phyloP scores from a whole-genome alignment of 30 jellyfish, hydroid and myxozoan species.

The Aurelia aurita region DNA sequence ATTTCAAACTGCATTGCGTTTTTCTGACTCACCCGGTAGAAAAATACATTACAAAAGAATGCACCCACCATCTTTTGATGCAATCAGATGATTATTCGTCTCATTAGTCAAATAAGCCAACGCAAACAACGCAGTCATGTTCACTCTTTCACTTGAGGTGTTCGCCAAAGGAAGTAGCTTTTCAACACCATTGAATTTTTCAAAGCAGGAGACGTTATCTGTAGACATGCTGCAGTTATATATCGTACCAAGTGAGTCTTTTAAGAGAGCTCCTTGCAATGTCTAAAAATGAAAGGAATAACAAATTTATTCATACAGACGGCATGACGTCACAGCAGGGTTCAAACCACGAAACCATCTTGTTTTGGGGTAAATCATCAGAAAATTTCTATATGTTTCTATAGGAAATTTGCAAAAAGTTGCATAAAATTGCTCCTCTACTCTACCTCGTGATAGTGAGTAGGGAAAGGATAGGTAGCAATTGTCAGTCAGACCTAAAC shows the following conservation, averaged over 20 bases:
- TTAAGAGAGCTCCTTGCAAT: slow-evolving; percentile 28
- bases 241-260: not conserved
- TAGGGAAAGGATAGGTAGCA: no score
- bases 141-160: slow-evolving; percentile 42
- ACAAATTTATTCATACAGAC: no score
- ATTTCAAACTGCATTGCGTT: no score
- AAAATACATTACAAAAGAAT: not conserved
- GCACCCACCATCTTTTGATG: slow-evolving; percentile 64
- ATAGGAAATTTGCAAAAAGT: no score
- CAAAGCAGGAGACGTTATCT: slow-evolving; percentile 19
- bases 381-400: no score
- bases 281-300: slow-evolving; percentile 27
- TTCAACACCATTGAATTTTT: slow-evolving; percentile 31
- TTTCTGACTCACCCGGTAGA: no score
- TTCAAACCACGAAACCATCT: no score
- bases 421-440: no score
- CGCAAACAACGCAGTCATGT: slow-evolving; percentile 56
- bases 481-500: no score
- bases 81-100: slow-evolving; percentile 67
- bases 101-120: slow-evolving; percentile 77
- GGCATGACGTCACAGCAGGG: no score
- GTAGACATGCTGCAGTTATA: slow-evolving; percentile 60
- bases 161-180: slow-evolving; percentile 13
- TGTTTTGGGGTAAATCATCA: no score
- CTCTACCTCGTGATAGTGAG: no score